Percentiles rank a stretch among this genome's conserved stretches.
phyloP scores from a whole-genome alignment of 2,113 vertebrate species.

The Cephalophus harveyi region DNA sequence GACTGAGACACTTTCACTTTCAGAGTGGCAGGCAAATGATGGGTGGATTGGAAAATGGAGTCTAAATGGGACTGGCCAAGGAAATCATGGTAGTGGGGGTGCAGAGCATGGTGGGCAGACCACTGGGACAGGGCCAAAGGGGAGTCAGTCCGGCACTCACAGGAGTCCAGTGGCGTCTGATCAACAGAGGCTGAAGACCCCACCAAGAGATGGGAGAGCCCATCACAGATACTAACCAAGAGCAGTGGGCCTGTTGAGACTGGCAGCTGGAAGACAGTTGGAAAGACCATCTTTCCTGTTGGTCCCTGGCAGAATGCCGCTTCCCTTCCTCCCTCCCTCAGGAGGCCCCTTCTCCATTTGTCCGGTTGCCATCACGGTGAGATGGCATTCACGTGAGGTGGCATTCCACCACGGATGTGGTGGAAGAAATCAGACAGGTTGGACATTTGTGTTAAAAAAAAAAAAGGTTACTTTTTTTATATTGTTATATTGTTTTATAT shows the following conservation, averaged over 20 bases:
- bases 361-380: neutral
- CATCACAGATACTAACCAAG: neutral
- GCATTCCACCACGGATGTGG: no score
- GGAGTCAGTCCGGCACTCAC: rapidly evolving
- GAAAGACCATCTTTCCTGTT: neutral
- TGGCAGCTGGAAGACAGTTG: no score
- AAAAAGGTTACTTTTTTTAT: neutral
- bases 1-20: neutral
- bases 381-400: neutral
- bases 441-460: neutral
- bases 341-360: neutral
- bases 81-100: neutral
- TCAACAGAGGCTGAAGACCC: neutral
- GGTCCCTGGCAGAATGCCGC: neutral
- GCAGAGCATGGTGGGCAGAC: neutral
- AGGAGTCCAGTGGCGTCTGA: neutral
- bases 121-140: neutral
- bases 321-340: neutral
- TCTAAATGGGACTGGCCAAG: neutral
- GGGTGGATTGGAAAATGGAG: neutral
- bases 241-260: neutral
- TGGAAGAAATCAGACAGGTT: neutral
- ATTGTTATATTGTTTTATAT: no score
- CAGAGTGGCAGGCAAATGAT: neutral
- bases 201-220: neutral